Percentiles rank a stretch among this genome's conserved stretches.
phyloP scores from a whole-genome alignment of 37 sponge, comb jelly and placozoan genomes.

The Halichondria panicea region DNA sequence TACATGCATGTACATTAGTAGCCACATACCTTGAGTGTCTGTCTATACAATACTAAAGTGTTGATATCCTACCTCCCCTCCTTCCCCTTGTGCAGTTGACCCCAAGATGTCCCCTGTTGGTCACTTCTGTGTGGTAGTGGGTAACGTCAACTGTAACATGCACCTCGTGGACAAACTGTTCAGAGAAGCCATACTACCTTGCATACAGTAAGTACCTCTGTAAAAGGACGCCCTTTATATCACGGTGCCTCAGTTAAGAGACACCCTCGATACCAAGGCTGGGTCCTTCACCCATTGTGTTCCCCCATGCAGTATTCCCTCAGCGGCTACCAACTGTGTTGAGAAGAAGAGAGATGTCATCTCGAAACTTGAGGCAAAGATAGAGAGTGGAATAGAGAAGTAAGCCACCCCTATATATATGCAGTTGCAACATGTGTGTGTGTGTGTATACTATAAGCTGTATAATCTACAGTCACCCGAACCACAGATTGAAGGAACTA shows the following conservation, averaged over 20 bases:
- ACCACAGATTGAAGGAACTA: too few relatives aligned
- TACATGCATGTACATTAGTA: neutral
- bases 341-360: slow-evolving; percentile 60
- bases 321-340: slow-evolving; percentile 52
- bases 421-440: neutral
- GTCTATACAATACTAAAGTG: too few relatives aligned
- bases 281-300: too few relatives aligned
- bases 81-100: slow-evolving; percentile 48
- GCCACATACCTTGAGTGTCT: neutral
- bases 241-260: too few relatives aligned
- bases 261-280: too few relatives aligned
- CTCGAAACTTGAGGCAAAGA: slow-evolving; percentile 64
- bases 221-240: too few relatives aligned
- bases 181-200: slow-evolving; percentile 68
- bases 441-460: too few relatives aligned
- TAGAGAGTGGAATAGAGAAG: slow-evolving; percentile 82
- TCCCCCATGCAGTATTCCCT: slow-evolving; percentile 76
- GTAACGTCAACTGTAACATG: slow-evolving; percentile 58
- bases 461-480: too few relatives aligned
- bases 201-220: slow-evolving; percentile 75
- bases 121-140: slow-evolving; percentile 60
- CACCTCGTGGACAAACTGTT: slow-evolving; percentile 86
- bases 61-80: too few relatives aligned
- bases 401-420: neutral
- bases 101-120: slow-evolving; percentile 61